Conservation (phyloP, 2,113 vertebrate genomes). For the Smithornis capensis region DNA sequence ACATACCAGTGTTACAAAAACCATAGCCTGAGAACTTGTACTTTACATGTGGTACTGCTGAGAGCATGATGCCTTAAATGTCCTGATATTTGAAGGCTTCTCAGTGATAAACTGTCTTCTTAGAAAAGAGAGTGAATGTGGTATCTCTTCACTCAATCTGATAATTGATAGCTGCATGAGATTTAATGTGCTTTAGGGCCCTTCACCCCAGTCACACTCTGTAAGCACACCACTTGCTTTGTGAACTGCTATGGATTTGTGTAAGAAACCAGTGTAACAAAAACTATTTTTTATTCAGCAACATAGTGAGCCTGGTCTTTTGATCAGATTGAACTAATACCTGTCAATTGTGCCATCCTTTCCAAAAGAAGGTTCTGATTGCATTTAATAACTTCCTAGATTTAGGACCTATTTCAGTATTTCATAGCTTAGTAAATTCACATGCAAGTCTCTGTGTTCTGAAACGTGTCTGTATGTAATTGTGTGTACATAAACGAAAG, state of each 20-base stretch:
- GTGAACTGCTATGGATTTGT: neutral
- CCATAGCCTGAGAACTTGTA: neutral
- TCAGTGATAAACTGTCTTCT: rapidly evolving
- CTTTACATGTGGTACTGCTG: neutral
- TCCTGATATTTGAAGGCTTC: neutral
- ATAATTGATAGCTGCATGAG: neutral
- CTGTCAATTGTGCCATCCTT: rapidly evolving
- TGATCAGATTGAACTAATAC: neutral
- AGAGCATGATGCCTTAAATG: neutral
- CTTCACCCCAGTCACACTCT: neutral
- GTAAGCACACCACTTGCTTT: neutral
- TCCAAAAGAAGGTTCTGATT: neutral
- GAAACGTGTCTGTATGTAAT: neutral
- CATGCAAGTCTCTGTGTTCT: neutral
- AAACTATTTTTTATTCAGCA: neutral
- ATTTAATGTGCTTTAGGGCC: neutral
- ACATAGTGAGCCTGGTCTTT: neutral
- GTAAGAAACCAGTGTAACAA: neutral
- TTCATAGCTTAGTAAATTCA: neutral
- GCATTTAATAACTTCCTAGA: neutral
- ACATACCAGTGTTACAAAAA: rapidly evolving
- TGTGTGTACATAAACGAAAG: neutral
- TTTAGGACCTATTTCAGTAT: neutral
- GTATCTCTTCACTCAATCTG: neutral
- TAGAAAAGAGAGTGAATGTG: neutral